Base-by-base conservation (phyloP, 2,888 invertebrate genomes). In the Penaeus monodon region DNA sequence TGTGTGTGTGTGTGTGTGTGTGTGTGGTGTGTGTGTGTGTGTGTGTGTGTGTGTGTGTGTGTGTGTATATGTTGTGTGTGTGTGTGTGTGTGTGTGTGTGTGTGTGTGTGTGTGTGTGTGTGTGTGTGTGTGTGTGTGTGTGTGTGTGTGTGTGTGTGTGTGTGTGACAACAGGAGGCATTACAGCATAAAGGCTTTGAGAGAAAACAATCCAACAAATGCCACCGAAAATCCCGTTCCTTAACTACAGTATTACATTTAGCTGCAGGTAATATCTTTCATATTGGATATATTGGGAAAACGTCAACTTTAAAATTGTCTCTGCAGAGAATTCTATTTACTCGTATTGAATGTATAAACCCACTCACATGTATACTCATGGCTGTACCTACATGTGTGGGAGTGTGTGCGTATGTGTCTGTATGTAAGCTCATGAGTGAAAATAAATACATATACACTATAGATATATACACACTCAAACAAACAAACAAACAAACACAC, bases 281-380 rank as follows among this genome's bases (percentile, higher is more conserved):
- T 57, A 57, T 57, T 57, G 57, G 57, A 57, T 57, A 57, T 57
- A 57, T 57, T 57, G 57, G 57, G 17, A 57, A 57, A 17, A 57
- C 57, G 57, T 57, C 57, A 57, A 57, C 57, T 57, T 20, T 57
- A 57, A 57, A 57, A 57, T 57, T 57, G 57, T 57, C 57, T 57
- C 57, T 57, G 57, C 44, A 77, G 33, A 77, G 33, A 77, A 38
- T 38, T 77, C 33, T 77, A 77, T 77, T 38, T 77, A 77, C 44
- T 22, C n/a, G 24, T 77, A 77, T 77, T 57, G 44, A 24, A 49
- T 77, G 44, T 77, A 77, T 77, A 57, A 22, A 57, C n/a, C 33
- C 44, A 44, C 44, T 22, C 44, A 77, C 44, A 77, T 77, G n/a
- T 49, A 77, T 77, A 57, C 44, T 38, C n/a, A 57, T 77, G 44